phyloP scores from a whole-genome alignment of 2,888 invertebrate genomes.

The Himalopsyche tibetana region DNA sequence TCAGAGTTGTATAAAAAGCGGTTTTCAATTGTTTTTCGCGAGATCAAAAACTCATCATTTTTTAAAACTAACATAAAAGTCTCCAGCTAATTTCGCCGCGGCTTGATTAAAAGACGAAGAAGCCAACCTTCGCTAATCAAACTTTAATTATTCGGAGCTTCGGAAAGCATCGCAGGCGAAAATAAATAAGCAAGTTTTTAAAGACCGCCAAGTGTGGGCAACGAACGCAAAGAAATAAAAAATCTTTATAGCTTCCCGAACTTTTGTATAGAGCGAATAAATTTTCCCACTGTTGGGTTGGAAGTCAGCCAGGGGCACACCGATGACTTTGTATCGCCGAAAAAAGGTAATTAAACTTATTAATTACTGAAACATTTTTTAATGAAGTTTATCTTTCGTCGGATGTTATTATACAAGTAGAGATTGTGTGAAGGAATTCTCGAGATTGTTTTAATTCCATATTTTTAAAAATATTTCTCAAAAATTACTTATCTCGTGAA shows the following conservation, averaged over 20 bases:
- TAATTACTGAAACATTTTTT: too few species aligned
- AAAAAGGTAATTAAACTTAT: too few species aligned
- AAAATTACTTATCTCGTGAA: too few species aligned
- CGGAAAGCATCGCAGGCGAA: not conserved
- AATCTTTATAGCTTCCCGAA: conserved; percentile 31
- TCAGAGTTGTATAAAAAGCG: not conserved
- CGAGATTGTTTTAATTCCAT: too few species aligned
- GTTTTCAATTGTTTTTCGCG: conserved; percentile 1
- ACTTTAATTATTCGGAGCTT: conserved; percentile 24
- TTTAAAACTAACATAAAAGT: conserved; percentile 29
- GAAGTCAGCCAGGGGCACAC: conserved; percentile 27
- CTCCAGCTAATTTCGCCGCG: conserved; percentile 2
- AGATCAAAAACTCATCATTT: conserved; percentile 14
- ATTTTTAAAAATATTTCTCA: too few species aligned
- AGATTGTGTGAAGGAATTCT: too few species aligned
- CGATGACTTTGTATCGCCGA: too few species aligned
- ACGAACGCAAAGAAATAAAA: conserved; percentile 35
- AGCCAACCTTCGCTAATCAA: conserved; percentile 12
- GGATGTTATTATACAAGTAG: too few species aligned
- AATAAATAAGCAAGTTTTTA: conserved; percentile 41
- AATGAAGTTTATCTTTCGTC: too few species aligned
- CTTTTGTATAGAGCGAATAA: conserved; percentile 39
- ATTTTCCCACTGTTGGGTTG: conserved; percentile 26
- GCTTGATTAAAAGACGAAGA: conserved; percentile 31
- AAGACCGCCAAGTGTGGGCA: conserved; percentile 38